Percentiles rank a stretch among this genome's conserved stretches.
Evolutionary conservation across 1,140 invertebrate genomes (phyloP).

Genomic region (Myzus persicae): DNA sequence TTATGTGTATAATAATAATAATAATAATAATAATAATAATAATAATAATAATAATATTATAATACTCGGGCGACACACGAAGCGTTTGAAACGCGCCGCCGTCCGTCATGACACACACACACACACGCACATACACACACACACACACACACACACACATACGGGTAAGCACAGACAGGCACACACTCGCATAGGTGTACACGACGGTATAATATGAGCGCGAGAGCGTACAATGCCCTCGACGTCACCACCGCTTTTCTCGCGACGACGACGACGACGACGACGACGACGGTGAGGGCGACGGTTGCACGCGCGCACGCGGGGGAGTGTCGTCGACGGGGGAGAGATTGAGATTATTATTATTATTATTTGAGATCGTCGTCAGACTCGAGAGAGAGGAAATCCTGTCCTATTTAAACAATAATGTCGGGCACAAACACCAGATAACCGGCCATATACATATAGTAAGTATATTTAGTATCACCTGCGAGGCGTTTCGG

Average conservation of each 20-base stretch:
- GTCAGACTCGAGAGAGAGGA: conserved; percentile 45
- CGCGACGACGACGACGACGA: not conserved
- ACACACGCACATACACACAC: not conserved
- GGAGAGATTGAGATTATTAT: conserved; percentile 35
- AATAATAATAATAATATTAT: not conserved
- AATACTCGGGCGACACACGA: conserved; percentile 20
- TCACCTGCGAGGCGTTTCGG: conserved; percentile 29
- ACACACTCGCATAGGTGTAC: not conserved
- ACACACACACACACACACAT: not conserved
- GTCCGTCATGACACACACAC: not conserved
- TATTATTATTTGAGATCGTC: conserved; percentile 28
- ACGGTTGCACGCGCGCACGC: not conserved
- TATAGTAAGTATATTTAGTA: not conserved
- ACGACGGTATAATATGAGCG: not conserved
- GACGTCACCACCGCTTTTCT: not conserved
- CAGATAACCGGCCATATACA: conserved; percentile 27
- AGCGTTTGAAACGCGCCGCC: conserved; percentile 40
- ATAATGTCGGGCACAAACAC: conserved; percentile 42
- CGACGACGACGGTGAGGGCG: too few relatives aligned
- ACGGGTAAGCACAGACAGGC: too few relatives aligned
- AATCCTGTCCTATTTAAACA: conserved; percentile 53
- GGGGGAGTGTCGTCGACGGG: not conserved
- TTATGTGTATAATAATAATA: not conserved
- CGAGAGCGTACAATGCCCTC: not conserved
- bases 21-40: too few relatives aligned